These are phyloP conservation scores for Stegana nigrithorax DNA, from an alignment of 2,888 invertebrate genomes.

Conservation along the genomic window DNA sequence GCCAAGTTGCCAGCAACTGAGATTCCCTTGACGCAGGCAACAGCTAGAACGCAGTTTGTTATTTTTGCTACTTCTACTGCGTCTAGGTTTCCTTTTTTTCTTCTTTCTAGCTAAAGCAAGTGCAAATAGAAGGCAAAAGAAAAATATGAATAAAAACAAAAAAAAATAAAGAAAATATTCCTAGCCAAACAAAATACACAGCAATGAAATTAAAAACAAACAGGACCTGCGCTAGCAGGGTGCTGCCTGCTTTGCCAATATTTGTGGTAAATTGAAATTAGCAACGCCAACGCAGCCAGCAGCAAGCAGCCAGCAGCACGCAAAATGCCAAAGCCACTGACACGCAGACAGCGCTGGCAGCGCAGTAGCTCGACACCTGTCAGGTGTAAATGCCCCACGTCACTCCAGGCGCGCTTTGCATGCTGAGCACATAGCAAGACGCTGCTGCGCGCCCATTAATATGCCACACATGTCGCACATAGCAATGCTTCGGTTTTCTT, in stretches of 20 bases:
- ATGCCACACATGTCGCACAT: conserved; percentile 33
- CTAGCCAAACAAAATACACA: no score
- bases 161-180: no score
- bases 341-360: no score
- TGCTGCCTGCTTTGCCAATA: conserved; percentile 51
- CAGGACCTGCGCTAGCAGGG: not conserved
- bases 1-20: conserved; percentile 30
- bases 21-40: no score
- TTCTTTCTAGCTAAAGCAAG: not conserved
- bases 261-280: conserved; percentile 59
- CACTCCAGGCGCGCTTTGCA: conserved; percentile 29
- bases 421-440: conserved; percentile 54
- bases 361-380: conserved; percentile 24
- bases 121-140: no score
- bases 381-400: conserved; percentile 1
- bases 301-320: conserved; percentile 22
- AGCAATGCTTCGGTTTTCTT: not conserved
- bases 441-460: conserved; percentile 45
- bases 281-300: no score
- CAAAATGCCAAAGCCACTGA: no score
- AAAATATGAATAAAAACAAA: not conserved
- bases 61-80: no score
- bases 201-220: conserved; percentile 8
- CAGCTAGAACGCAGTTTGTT: no score
- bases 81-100: not conserved